These are phyloP conservation scores for Idaea biselata DNA, from an alignment of 2,888 invertebrate genomes.

Conservation along the genomic window DNA sequence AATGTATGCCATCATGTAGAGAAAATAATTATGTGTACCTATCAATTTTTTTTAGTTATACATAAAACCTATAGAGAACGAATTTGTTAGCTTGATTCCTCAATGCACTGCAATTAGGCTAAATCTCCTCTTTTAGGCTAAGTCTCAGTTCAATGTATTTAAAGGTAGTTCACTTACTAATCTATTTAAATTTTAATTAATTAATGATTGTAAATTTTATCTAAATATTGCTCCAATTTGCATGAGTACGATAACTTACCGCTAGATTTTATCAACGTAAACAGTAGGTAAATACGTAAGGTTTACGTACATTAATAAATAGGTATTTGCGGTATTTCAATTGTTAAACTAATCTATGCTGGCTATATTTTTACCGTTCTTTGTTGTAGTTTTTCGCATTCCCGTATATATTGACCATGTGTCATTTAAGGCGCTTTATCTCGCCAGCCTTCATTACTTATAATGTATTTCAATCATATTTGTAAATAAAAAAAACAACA, in stretches of 20 bases:
- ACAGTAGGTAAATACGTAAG: neutral
- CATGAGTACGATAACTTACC: neutral
- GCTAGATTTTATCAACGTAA: neutral
- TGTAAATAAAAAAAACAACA: too few relatives aligned
- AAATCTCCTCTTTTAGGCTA: neutral
- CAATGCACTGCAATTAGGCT: neutral
- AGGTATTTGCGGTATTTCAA: neutral
- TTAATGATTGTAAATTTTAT: neutral
- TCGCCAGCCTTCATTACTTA: too few relatives aligned
- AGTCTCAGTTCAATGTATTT: neutral
- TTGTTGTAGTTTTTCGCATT: too few relatives aligned
- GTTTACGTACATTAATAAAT: neutral
- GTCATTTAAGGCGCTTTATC: too few relatives aligned
- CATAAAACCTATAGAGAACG: conserved; percentile 13
- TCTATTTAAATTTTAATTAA: neutral
- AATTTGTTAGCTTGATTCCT: conserved; percentile 15
- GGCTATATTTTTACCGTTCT: too few relatives aligned
- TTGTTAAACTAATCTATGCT: neutral
- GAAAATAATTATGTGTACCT: conserved; percentile 7
- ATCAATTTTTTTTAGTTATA: conserved; percentile 17
- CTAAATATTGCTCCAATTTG: neutral
- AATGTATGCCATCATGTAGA: conserved; percentile 31
- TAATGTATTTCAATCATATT: too few relatives aligned
- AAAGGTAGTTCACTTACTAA: neutral
- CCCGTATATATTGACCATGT: too few relatives aligned